These are phyloP conservation scores for Pogona vitticeps DNA, from an alignment of 2,113 vertebrate species.

Conservation along the genomic window DNA sequence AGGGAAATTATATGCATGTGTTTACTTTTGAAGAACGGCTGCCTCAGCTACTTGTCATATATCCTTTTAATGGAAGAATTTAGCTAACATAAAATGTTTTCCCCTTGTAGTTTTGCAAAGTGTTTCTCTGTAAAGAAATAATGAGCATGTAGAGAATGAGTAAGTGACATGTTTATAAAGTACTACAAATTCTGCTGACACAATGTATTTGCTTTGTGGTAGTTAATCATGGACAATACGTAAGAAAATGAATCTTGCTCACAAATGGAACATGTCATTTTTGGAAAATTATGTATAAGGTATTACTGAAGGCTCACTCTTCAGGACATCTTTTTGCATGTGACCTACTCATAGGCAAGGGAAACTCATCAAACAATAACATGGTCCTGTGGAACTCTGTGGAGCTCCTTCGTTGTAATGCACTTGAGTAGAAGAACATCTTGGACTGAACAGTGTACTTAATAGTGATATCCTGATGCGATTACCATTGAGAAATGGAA, in stretches of 20 bases:
- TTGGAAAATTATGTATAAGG: neutral
- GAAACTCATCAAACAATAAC: no score
- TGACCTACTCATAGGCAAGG: neutral
- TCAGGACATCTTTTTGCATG: neutral
- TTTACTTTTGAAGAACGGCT: neutral
- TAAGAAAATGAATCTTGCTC: fast-evolving
- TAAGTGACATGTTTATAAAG: neutral
- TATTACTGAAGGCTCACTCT: neutral
- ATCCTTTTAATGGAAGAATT: neutral
- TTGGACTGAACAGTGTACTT: neutral
- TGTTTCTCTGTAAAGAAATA: constrained; percentile 21
- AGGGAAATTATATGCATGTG: constrained; percentile 32
- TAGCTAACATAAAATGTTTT: neutral
- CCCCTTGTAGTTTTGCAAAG: constrained; percentile 16
- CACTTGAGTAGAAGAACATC: neutral
- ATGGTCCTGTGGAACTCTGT: neutral
- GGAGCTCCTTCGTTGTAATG: neutral
- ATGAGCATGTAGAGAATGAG: neutral
- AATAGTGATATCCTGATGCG: neutral
- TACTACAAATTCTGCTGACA: constrained; percentile 23
- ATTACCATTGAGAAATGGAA: neutral
- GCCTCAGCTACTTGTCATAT: constrained; percentile 1
- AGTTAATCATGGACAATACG: neutral
- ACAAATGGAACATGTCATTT: neutral
- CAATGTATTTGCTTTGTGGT: neutral